Percentiles rank a stretch among this genome's conserved stretches.
Evolutionary conservation across 1,140 invertebrate species (phyloP).

Genomic region (Phortica variegata): DNA sequence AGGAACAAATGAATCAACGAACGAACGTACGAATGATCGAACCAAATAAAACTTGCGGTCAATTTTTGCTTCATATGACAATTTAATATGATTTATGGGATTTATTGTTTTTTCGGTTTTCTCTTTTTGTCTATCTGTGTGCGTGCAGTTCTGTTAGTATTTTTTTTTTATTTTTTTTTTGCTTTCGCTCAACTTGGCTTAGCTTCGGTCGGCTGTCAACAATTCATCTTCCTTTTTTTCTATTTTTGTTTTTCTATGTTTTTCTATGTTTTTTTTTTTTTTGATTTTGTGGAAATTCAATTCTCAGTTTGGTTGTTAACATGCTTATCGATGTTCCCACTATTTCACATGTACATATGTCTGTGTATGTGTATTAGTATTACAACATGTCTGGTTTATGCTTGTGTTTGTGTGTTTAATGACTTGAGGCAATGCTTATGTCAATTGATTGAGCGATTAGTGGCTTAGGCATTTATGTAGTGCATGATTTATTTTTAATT

Average conservation of each 20-base stretch:
- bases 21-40: too few relatives aligned
- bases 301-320: conserved; percentile 53
- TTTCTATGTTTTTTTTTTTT: conserved; percentile 3
- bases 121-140: conserved; percentile 8
- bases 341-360: conserved; percentile 35
- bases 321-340: conserved; percentile 52
- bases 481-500: conserved; percentile 49
- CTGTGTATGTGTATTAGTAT: conserved; percentile 15
- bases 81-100: conserved; percentile 55
- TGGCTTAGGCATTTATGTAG: conserved; percentile 16
- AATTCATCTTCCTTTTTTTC: too few relatives aligned
- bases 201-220: too few relatives aligned
- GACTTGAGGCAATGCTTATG: conserved; percentile 27
- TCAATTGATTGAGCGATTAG: conserved; percentile 39
- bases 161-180: conserved; percentile 2
- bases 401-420: conserved; percentile 33
- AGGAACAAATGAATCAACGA: too few relatives aligned
- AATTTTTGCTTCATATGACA: conserved; percentile 51
- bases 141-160: too few relatives aligned
- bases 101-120: conserved; percentile 49
- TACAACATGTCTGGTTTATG: too few relatives aligned
- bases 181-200: too few relatives aligned
- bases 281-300: conserved; percentile 25
- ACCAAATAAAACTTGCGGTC: too few relatives aligned
- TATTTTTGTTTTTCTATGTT: conserved; percentile 8